A percentile compares a stretch with the other conserved stretches of the same genome.
Conservation (phyloP, 1,140 invertebrate species). For the Listronotus oregonensis region DNA sequence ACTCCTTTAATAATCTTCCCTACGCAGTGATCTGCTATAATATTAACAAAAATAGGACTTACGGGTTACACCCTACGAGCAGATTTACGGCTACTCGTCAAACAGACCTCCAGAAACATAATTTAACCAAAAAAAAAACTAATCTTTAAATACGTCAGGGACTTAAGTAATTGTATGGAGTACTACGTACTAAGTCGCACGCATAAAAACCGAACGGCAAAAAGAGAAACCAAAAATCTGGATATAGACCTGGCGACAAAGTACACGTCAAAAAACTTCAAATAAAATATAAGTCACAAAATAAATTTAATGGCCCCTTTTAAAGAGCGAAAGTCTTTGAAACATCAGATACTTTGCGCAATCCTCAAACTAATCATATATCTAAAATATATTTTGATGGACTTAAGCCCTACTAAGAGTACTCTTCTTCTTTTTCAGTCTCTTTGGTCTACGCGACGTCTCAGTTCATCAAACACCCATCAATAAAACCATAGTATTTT, state of each 20-base stretch:
- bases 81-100: constrained; percentile 27
- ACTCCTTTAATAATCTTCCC: constrained; percentile 9
- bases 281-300: constrained; percentile 30
- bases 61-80: constrained; percentile 19
- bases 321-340: constrained; percentile 17
- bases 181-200: too few species aligned
- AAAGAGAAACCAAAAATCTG: constrained; percentile 25
- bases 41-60: constrained; percentile 16
- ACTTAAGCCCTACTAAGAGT: constrained; percentile 14
- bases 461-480: constrained; percentile 4
- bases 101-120: too few species aligned
- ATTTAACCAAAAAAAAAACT: too few species aligned
- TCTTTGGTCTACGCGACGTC: constrained; percentile 1
- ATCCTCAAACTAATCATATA: constrained; percentile 9
- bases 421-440: constrained; percentile 21
- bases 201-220: too few species aligned
- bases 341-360: constrained; percentile 4
- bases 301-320: constrained; percentile 33
- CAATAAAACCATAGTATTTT: constrained; percentile 18
- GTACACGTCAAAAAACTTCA: constrained; percentile 31
- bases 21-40: constrained; percentile 10
- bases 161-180: too few species aligned
- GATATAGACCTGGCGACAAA: too few species aligned
- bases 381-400: background rate
- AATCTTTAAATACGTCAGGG: too few species aligned